phyloP scores from a whole-genome alignment of 2,797 vertebrate genomes.

The Sebastes taczanowskii region DNA sequence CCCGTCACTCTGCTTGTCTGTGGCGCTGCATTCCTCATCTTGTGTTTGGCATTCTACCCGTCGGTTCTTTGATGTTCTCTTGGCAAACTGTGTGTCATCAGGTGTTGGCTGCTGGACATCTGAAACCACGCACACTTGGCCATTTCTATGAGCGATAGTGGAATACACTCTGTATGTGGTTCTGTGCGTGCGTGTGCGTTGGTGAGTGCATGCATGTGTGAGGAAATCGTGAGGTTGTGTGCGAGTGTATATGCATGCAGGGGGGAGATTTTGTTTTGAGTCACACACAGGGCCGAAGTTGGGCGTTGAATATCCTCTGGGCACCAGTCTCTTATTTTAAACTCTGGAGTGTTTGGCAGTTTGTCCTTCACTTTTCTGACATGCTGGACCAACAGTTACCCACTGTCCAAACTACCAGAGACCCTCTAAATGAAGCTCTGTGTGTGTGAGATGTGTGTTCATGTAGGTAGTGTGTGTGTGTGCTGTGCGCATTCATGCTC shows the following conservation, averaged over 20 bases:
- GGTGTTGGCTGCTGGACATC: conserved; percentile 77
- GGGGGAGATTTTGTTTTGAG: conserved; percentile 9
- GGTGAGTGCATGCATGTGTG: conserved; percentile 21
- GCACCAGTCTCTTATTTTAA: conserved; percentile 31
- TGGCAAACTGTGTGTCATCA: conserved; percentile 81
- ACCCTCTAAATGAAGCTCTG: conserved; percentile 29
- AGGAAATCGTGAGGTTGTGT: conserved; percentile 21
- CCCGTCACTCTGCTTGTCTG: conserved; percentile 81
- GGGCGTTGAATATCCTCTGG: conserved; percentile 31
- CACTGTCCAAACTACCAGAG: conserved; percentile 39
- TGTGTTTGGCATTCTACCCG: conserved; percentile 80
- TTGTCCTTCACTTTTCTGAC: conserved; percentile 32
- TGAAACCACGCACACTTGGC: conserved; percentile 63
- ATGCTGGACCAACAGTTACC: conserved; percentile 30
- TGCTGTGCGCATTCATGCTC: conserved; percentile 28
- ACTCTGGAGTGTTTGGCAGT: conserved; percentile 45
- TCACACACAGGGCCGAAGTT: conserved; percentile 41
- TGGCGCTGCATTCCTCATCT: conserved; percentile 79
- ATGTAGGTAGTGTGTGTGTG: conserved; percentile 2
- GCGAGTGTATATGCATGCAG: conserved; percentile 34
- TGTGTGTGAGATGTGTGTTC: conserved; percentile 28
- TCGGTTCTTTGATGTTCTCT: conserved; percentile 77
- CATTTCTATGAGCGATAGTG: conserved; percentile 52
- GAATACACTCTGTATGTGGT: conserved; percentile 40
- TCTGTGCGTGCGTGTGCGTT: conserved; percentile 16